phyloP scores from a whole-genome alignment of 2,888 invertebrate species.

The Cerceris rybyensis region DNA sequence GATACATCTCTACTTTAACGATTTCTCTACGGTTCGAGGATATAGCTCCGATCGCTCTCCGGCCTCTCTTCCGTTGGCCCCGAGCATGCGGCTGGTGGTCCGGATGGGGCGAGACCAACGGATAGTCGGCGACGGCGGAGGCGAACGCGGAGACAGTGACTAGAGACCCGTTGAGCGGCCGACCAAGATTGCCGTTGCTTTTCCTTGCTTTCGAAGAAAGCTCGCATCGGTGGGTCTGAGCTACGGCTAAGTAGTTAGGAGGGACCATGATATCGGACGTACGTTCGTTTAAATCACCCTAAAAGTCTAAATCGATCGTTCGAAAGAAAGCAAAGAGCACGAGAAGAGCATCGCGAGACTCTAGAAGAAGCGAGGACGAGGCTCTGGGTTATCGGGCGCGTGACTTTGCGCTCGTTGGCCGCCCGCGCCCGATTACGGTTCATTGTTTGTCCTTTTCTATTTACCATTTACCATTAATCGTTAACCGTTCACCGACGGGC shows the following conservation, averaged over 20 bases:
- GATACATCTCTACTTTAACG: slow-evolving; percentile 45
- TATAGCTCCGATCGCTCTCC: slow-evolving; percentile 43
- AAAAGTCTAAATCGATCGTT: slow-evolving; percentile 71
- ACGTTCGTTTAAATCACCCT: slow-evolving; percentile 79
- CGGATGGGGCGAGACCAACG: not conserved
- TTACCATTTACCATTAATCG: too few relatives aligned
- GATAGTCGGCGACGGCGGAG: slow-evolving; percentile 30
- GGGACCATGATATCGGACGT: slow-evolving; percentile 83
- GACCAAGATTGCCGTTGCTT: slow-evolving; percentile 66
- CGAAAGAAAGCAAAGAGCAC: slow-evolving; percentile 45
- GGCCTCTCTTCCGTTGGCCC: slow-evolving; percentile 13
- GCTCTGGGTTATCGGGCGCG: not conserved
- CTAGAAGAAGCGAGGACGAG: slow-evolving; percentile 50
- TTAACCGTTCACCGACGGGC: too few relatives aligned
- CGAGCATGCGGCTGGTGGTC: slow-evolving; percentile 1
- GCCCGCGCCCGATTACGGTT: too few relatives aligned
- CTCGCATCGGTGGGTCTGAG: slow-evolving; percentile 80
- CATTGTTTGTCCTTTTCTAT: too few relatives aligned
- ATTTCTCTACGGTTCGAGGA: slow-evolving; percentile 58
- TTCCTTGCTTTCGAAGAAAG: slow-evolving; percentile 72
- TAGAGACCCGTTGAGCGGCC: slow-evolving; percentile 80
- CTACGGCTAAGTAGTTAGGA: slow-evolving; percentile 82
- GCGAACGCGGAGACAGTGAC: slow-evolving; percentile 70
- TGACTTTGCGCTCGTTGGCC: not conserved
- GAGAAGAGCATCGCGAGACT: slow-evolving; percentile 14